Evolutionary conservation across 1,140 invertebrate species (phyloP), one percentile per base, ranked within the genome.

Genomic region (Drosophila arawakana): DNA sequence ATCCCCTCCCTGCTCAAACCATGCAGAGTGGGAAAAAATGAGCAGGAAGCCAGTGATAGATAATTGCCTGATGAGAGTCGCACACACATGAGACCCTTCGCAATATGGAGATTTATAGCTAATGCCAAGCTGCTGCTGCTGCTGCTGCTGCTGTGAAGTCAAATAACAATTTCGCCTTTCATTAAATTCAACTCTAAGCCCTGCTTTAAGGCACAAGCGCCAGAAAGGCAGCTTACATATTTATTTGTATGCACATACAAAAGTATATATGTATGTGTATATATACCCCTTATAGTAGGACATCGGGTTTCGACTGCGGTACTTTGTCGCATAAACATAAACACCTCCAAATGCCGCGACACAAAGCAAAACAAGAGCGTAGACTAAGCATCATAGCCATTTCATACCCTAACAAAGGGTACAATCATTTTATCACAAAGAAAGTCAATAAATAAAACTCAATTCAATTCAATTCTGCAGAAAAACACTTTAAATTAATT

Each of bases 131-230:
- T 55, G 30, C 52, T 55, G 52, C 30, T 55, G 52, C 35, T 55
- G 30, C 52, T 55, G 52, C 30, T 55, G 50, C 50, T 54, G 50
- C 77, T 61, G 57, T 68, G 62, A 69, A 88, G 88, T 86, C 83
- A 89, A 86, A 89, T 79, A 74, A 81, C 76, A 88, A 88, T 86
- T 86, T 89, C 63, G 84, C 73, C 80, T 83, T 89, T 89, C 84
- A 80, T 88, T 88, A 76, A 88, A 82, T 81, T 73, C 67, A 70
- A 76, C 65, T 82, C 65, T 82, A 82, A 78, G 78, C 54, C n/a
- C 1, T n/a, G 68, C 78, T 85, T 86, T 81, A 85, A 86, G 79
- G 13, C 60, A 21, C 21, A 11, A 61, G 25, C 25, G 6, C 4
- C 25, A 30, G 25, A 63, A 76, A 49, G 46, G 15, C 79, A 73